These are phyloP conservation scores for Lonchura striata DNA, from an alignment of 2,113 vertebrate species.

Conservation along the genomic window DNA sequence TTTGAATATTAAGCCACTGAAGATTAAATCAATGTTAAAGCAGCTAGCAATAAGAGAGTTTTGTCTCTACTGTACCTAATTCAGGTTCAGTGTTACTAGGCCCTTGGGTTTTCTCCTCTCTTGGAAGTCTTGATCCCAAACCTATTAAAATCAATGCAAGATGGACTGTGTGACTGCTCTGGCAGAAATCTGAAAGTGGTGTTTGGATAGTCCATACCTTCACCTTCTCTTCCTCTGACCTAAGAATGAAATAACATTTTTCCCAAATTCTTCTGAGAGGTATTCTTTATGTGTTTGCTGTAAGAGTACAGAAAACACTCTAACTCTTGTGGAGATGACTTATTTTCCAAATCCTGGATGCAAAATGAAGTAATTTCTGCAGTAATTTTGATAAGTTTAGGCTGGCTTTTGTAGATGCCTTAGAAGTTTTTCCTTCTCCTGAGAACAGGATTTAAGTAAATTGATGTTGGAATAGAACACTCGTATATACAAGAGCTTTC, in stretches of 20 bases:
- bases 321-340: not conserved
- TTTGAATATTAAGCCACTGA: not conserved
- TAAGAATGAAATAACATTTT: not conserved
- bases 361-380: not conserved
- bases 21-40: slow-evolving; percentile 15
- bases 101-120: not conserved
- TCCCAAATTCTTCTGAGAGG: not conserved
- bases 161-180: not conserved
- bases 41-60: not conserved
- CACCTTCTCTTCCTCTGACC: not conserved
- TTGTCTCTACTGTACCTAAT: not conserved
- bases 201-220: not conserved
- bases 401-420: not conserved
- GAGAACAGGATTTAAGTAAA: not conserved
- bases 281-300: not conserved
- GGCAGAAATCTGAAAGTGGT: not conserved
- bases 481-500: not conserved
- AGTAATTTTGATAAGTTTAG: not conserved
- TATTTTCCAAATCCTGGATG: not conserved
- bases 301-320: not conserved
- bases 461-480: not conserved
- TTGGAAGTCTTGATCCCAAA: not conserved
- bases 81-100: not conserved
- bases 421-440: not conserved
- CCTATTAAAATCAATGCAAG: not conserved